Conservation (phyloP, 2,888 invertebrate species). For the Listrodromus nycthemerus region DNA sequence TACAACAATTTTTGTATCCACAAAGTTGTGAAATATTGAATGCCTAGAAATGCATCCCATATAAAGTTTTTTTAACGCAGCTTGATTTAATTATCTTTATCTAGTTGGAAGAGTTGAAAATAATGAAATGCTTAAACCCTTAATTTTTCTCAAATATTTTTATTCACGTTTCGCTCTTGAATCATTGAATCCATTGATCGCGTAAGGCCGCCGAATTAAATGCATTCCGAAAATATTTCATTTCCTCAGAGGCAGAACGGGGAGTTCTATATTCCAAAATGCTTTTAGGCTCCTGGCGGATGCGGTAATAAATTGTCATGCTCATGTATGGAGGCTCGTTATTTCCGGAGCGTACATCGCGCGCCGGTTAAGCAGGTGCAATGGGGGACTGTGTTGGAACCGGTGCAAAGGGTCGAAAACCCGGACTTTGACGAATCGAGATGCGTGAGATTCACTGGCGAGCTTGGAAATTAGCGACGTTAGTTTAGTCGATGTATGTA, state of each 20-base stretch:
- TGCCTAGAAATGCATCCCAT: no score
- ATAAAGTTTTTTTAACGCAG: no score
- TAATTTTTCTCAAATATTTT: no score
- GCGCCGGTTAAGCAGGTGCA: conserved; percentile 46
- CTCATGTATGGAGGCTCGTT: conserved; percentile 32
- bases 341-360: conserved; percentile 34
- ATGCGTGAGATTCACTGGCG: conserved; percentile 10
- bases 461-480: conserved; percentile 61
- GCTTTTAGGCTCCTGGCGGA: not conserved
- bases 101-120: no score
- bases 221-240: not conserved
- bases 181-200: no score
- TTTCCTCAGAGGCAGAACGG: no score
- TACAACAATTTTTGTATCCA: no score
- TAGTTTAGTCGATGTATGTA: conserved; percentile 56
- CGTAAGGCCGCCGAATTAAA: no score
- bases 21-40: no score
- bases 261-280: not conserved
- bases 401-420: conserved; percentile 20
- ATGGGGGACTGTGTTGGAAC: conserved; percentile 19
- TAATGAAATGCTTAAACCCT: no score
- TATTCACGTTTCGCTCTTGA: no score
- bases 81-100: no score
- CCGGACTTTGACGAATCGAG: conserved; percentile 42
- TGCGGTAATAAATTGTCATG: conserved; percentile 27